phyloP scores from a whole-genome alignment of 1,140 invertebrate genomes.

The Drosophila nigromelanica region DNA sequence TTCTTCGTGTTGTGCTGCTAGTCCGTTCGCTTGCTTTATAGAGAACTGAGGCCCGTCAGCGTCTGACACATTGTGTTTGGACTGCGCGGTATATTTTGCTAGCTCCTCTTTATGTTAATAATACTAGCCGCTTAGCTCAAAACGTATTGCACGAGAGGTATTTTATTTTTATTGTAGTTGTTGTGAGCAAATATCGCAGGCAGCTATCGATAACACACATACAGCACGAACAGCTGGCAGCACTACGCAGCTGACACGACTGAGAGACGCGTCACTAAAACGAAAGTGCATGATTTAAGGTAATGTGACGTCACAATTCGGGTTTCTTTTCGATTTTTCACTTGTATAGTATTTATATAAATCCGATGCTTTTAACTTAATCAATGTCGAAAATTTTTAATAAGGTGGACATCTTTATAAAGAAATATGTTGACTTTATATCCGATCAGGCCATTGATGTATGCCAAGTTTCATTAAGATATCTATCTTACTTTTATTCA shows the following conservation, averaged over 20 bases:
- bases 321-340: too few relatives aligned
- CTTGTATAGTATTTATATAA: too few relatives aligned
- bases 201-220: constrained; percentile 12
- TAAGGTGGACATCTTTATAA: too few relatives aligned
- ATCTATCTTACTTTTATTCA: too few relatives aligned
- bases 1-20: constrained; percentile 10
- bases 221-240: constrained; percentile 14
- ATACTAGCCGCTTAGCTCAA: constrained; percentile 19
- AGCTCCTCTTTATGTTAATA: constrained; percentile 37
- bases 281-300: too few relatives aligned
- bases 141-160: constrained; percentile 27
- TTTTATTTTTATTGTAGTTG: constrained; percentile 35
- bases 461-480: too few relatives aligned
- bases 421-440: too few relatives aligned
- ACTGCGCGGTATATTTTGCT: constrained; percentile 19
- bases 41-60: constrained; percentile 36
- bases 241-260: not conserved
- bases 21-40: constrained; percentile 21
- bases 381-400: too few relatives aligned
- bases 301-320: too few relatives aligned
- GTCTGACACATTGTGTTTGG: constrained; percentile 33
- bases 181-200: constrained; percentile 16
- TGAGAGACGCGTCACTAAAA: too few relatives aligned
- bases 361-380: too few relatives aligned
- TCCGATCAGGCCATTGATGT: too few relatives aligned